Evolutionary conservation across 92 coral and sea anemone species (phyloP), one percentile per base, ranked within the genome.

Genomic region (Pocillopora meandrina): DNA sequence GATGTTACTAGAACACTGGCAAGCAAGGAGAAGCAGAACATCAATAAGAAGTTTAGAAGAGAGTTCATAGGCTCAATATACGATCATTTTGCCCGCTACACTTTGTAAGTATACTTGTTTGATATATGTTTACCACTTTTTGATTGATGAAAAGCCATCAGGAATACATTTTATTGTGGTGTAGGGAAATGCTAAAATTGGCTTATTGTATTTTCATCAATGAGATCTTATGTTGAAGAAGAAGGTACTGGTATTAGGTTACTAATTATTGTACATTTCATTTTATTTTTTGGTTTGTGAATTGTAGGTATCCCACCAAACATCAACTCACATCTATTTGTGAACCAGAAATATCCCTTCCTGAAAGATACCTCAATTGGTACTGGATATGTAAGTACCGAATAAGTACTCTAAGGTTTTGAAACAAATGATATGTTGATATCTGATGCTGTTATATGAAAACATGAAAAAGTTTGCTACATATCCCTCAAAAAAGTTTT

Each of bases 301-400:
- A 4, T 82, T 73, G 13, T 70, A 93, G 93, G 61, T 92, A 90
- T 86, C 92, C 92, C 58, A 86, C 92, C 18, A 89, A 78, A 59
- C 57, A 90, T 64, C 91, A 92, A 76, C 14, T 87, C 35, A 85
- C 85, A 3, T 90, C 76, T 5, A 72, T 92, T 56, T 77, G 75
- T 15, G 77, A 79, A 23, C 85, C 77, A 78, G 79, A 84, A 60
- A 0, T 89, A 92, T 70, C 93, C 91, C 78, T 86, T 92, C 63
- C 79, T 92, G 8, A 84, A 77, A 79, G 93, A 90, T 86, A 90
- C 57, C 77, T 75, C 88, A 20, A 68, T 92, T 84, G 95, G 95
- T 18, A 84, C 91, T 55, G 95, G 93, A 79, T 90, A 90, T 76
- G 93, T 87, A 87, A 90, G 93, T 92, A 80, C 42, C 49, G 49